Percentiles rank a stretch among this genome's conserved stretches.
Evolutionary conservation across 2,888 invertebrate genomes (phyloP).

Genomic region (Folsomia manolachei): DNA sequence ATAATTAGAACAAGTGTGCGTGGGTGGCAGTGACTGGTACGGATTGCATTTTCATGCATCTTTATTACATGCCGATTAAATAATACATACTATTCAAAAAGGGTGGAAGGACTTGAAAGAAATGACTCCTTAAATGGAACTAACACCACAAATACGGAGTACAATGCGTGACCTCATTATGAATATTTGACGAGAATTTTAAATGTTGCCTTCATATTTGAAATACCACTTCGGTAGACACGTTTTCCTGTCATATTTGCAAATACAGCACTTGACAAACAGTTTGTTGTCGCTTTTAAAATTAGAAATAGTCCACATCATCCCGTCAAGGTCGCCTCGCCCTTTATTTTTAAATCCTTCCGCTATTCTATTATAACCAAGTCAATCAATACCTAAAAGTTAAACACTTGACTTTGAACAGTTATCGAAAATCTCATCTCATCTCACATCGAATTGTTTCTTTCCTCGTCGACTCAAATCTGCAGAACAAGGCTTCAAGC

Average conservation of each 20-base stretch:
- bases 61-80: not conserved
- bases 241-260: not conserved
- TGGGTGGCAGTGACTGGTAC: not conserved
- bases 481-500: not conserved
- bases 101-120: not conserved
- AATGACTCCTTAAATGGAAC: not conserved
- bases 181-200: not conserved
- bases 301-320: not conserved
- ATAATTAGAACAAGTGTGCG: too few species aligned
- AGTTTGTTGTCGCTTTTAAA: not conserved
- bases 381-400: too few species aligned
- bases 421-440: not conserved
- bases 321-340: not conserved
- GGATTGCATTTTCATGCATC: not conserved
- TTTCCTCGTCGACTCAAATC: not conserved
- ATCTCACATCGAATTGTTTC: not conserved
- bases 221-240: not conserved
- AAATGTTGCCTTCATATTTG: too few species aligned
- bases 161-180: not conserved
- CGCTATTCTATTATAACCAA: not conserved
- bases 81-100: not conserved
- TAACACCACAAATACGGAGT: too few species aligned
- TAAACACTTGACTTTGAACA: not conserved
- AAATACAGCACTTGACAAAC: not conserved
- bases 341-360: not conserved